Percentiles rank a stretch among this genome's conserved stretches.
These are phyloP conservation scores for Montipora capitata DNA, from an alignment of 92 coral and sea anemone genomes.

Conservation along the genomic window DNA sequence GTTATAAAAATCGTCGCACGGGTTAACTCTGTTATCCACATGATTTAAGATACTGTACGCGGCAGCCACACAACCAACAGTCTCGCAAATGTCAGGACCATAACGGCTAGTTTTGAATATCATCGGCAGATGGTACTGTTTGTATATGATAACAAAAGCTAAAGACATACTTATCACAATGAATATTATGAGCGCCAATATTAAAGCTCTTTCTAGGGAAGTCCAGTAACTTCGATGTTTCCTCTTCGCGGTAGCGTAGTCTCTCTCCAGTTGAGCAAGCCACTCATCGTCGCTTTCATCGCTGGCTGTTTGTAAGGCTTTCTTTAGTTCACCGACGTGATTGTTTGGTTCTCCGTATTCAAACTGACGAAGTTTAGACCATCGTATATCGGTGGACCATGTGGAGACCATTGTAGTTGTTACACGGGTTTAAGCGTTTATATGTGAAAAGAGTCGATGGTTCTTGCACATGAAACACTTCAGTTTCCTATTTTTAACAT, in stretches of 20 bases:
- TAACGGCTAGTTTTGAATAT: constrained; percentile 16
- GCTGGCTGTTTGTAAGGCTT: constrained; percentile 82
- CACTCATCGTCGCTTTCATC: constrained; percentile 99
- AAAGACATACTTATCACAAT: constrained; percentile 77
- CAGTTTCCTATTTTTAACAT: background rate
- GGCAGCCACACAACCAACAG: constrained; percentile 91
- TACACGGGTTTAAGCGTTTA: background rate
- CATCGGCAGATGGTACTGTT: constrained; percentile 48
- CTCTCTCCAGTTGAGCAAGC: constrained; percentile 96
- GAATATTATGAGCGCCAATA: constrained; percentile 78
- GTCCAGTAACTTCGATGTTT: constrained; percentile 86
- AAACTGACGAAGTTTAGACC: constrained; percentile 89
- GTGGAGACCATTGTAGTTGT: constrained; percentile 60
- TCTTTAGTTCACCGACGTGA: constrained; percentile 70
- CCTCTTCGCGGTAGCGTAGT: constrained; percentile 91
- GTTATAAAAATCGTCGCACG: constrained; percentile 94
- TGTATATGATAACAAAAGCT: constrained; percentile 78
- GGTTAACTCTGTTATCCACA: constrained; percentile 80
- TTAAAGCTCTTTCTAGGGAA: constrained; percentile 82
- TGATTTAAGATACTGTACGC: constrained; percentile 87
- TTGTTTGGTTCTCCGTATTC: constrained; percentile 73
- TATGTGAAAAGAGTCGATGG: background rate
- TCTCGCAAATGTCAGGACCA: constrained; percentile 75
- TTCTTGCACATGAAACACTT: background rate
- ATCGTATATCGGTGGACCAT: constrained; percentile 90